These are phyloP conservation scores for Brenthis ino DNA, from an alignment of 2,888 invertebrate genomes.

Conservation along the genomic window DNA sequence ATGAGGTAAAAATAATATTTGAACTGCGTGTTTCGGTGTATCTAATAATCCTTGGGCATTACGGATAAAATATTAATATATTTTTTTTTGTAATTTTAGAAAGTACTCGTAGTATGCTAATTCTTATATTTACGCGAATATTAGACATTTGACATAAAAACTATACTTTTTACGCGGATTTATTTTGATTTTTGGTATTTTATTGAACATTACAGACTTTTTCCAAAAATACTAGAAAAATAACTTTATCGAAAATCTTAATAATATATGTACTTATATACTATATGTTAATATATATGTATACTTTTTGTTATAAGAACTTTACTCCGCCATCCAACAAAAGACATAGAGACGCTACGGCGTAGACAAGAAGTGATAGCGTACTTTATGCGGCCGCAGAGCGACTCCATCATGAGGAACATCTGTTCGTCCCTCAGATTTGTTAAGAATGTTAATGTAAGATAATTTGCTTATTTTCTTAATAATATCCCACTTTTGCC, in stretches of 20 bases:
- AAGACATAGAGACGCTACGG: slow-evolving; percentile 81
- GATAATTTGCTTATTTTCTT: slow-evolving; percentile 40
- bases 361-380: slow-evolving; percentile 87
- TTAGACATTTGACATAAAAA: too few species aligned
- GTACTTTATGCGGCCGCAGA: slow-evolving; percentile 84
- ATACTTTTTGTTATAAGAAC: slow-evolving; percentile 69
- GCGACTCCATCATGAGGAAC: slow-evolving; percentile 83
- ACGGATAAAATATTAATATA: too few species aligned
- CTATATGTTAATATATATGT: not conserved
- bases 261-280: not conserved
- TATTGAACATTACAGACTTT: too few species aligned
- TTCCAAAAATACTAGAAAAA: too few species aligned
- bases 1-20: slow-evolving; percentile 76
- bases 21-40: too few species aligned
- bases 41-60: too few species aligned
- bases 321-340: slow-evolving; percentile 87
- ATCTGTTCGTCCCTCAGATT: slow-evolving; percentile 83
- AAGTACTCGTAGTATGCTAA: too few species aligned
- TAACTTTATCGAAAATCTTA: too few species aligned
- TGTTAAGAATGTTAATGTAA: slow-evolving; percentile 84
- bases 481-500: not conserved
- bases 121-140: too few species aligned
- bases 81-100: too few species aligned
- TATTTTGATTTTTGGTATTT: too few species aligned
- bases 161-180: too few species aligned